Base-by-base conservation (phyloP, 2,888 invertebrate genomes). In the Pollenia labialis region DNA sequence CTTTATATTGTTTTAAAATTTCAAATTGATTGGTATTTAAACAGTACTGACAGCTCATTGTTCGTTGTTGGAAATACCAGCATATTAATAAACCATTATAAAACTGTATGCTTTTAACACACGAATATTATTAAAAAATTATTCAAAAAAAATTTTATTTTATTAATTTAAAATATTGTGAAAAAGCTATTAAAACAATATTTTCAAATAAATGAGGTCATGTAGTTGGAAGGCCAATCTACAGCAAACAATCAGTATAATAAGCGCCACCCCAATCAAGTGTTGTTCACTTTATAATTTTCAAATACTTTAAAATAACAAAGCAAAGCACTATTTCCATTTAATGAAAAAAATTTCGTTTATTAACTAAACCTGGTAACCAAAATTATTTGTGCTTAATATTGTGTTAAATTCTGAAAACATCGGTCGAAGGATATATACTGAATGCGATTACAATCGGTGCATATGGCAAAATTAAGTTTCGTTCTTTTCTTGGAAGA, bases 11-110 rank as follows among this genome's bases (percentile, higher is more conserved):
- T 48, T 76, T 74, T 14, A 46, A 14, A 75, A 60, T 60, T 52
- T 69, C 60, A 18, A 82, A 81, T 82, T 79, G 69, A 82, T 82
- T 72, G 77, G 42, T 77, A 79, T 81, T 79, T 81, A 74, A 81
- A 77, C 54, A 79, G 42, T 54, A 56, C 48, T 81, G 85, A 82
- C 85, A 85, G 77, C 50, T 74, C 62, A 71, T 66, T 79, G 77
- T 74, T 60, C 14, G 69, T 69, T 42, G 44, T 16, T 62, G 54
- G 23, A 66, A 79, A 74, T 62, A 60, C 54, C 75, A 81, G 82
- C 75, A 69, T 62, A 54, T 74, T 74, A 66, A 74, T 56, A 44
- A 81, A 56, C 52, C 71, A 76, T 76, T 69, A 54, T 23, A 14
- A 64, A 56, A 44, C 3, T 68, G 60, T 14, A 23, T 69, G 32